Evolutionary conservation across 2,888 invertebrate genomes (phyloP).

Genomic region (Sinelater perroti): DNA sequence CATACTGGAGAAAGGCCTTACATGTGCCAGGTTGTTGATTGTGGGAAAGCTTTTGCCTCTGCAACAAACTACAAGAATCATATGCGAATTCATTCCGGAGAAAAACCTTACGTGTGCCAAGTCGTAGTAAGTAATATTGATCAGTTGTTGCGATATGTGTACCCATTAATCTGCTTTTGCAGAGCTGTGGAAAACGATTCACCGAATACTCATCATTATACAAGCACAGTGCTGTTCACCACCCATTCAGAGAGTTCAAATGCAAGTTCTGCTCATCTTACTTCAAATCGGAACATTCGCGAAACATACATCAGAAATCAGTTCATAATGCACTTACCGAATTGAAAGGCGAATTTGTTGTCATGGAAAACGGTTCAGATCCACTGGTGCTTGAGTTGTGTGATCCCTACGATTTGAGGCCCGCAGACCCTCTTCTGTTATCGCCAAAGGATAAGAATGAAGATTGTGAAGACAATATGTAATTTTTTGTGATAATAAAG

Average conservation of each 20-base stretch:
- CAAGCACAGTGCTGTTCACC: slow-evolving; percentile 72
- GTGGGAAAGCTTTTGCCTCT: slow-evolving; percentile 72
- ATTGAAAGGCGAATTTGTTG: slow-evolving; percentile 57
- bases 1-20: slow-evolving; percentile 76
- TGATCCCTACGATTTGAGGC: slow-evolving; percentile 9
- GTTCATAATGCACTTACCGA: slow-evolving; percentile 63
- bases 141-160: not conserved
- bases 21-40: slow-evolving; percentile 66
- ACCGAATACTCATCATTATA: slow-evolving; percentile 76
- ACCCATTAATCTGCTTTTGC: slow-evolving; percentile 33
- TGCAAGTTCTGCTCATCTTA: slow-evolving; percentile 68
- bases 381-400: slow-evolving; percentile 7
- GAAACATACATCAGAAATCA: slow-evolving; percentile 69
- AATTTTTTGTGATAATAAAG: too few species aligned
- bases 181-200: slow-evolving; percentile 71
- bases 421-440: slow-evolving; percentile 9
- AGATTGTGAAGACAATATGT: too few species aligned
- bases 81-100: slow-evolving; percentile 73
- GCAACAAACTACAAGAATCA: slow-evolving; percentile 76
- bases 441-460: not conserved
- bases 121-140: slow-evolving; percentile 56
- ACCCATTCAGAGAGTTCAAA: slow-evolving; percentile 66
- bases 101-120: slow-evolving; percentile 72
- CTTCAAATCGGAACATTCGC: slow-evolving; percentile 69
- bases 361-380: slow-evolving; percentile 15